Evolutionary conservation across 37 sponge, comb jelly and placozoan genomes (phyloP), one percentile per base, ranked within the genome.

Genomic region (Ianthella basta): DNA sequence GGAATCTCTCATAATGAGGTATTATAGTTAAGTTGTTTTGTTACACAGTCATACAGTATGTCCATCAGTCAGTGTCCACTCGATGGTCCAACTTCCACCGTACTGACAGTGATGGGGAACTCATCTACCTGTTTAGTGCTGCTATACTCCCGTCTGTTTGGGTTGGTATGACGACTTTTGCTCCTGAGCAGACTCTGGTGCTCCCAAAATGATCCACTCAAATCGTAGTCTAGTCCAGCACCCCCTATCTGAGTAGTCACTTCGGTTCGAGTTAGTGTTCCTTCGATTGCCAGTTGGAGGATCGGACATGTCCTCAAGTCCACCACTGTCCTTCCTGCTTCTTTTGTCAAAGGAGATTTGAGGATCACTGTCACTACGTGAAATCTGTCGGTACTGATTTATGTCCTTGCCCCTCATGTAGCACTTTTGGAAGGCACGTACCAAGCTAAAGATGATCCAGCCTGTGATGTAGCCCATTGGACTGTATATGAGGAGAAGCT

Each of bases 401-500:
- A 61, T 61, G 64, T 61, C 29, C 10, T 24, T 38, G 10, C 78
- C 78, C 21, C 38, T 36, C 14, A n/a, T 32, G 53, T 75, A 75
- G 78, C 78, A 75, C 78, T 75, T 75, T n/a, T 10, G 18, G 55
- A 75, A 38, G 44, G 78, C 78, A 24, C 37, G 44, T 21, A 10
- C n/a, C 24, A 75, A 21, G 54, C 78, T 75, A 12, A 36, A 67
- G 24, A 59, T 29, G 32, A 57, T n/a, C 61, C 83, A 88, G 0
- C 55, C 79, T 4, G 60, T 35, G 55, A 83, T 20, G 69, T 78
- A 83, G 23, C 83, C 15, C 15, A 88, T 56, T 29, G 88, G 88
- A 16, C n/a, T 18, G 55, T 70, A 77, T 30, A 88, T 83, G 67
- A 88, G 84, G 36, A 83, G 16, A 35, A 55, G 70, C 56, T 88